A percentile compares a stretch with the other conserved stretches of the same genome.
These are phyloP conservation scores for Artemia franciscana DNA, from an alignment of 1,140 invertebrate genomes.

Conservation along the genomic window DNA sequence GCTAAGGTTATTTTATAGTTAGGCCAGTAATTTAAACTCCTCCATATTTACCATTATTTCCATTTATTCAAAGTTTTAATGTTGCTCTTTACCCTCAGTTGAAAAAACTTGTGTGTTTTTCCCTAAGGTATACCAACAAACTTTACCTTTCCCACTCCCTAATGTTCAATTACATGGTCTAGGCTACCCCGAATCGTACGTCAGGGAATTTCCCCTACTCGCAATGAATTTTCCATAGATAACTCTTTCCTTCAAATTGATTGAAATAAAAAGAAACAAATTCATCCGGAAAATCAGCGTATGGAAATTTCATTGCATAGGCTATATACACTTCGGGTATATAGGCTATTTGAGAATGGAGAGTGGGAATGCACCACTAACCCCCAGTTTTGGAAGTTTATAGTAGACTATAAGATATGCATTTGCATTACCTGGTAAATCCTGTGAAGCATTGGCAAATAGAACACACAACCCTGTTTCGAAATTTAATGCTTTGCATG, in stretches of 20 bases:
- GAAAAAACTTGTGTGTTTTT: too few relatives aligned
- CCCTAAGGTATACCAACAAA: too few relatives aligned
- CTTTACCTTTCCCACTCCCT: too few relatives aligned
- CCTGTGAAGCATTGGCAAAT: slow-evolving; percentile 21
- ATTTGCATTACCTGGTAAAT: slow-evolving; percentile 18
- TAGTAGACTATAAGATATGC: too few relatives aligned
- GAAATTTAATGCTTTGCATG: slow-evolving; percentile 26
- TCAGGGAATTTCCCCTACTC: neutral
- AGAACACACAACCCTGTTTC: slow-evolving; percentile 29
- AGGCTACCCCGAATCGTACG: too few relatives aligned
- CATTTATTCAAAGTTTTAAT: too few relatives aligned
- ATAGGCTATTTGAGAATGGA: neutral
- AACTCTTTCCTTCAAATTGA: neutral
- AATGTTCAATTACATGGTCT: too few relatives aligned
- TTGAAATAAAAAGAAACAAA: neutral
- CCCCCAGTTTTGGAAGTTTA: neutral
- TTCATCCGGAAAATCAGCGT: neutral
- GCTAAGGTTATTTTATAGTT: too few relatives aligned
- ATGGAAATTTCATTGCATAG: neutral
- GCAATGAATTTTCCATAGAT: neutral
- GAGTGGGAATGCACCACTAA: neutral
- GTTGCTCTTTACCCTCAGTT: too few relatives aligned
- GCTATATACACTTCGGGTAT: neutral
- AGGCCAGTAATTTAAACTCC: too few relatives aligned
- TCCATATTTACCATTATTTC: too few relatives aligned